Base-by-base conservation (phyloP, 2,113 vertebrate genomes). In the Alligator mississippiensis region DNA sequence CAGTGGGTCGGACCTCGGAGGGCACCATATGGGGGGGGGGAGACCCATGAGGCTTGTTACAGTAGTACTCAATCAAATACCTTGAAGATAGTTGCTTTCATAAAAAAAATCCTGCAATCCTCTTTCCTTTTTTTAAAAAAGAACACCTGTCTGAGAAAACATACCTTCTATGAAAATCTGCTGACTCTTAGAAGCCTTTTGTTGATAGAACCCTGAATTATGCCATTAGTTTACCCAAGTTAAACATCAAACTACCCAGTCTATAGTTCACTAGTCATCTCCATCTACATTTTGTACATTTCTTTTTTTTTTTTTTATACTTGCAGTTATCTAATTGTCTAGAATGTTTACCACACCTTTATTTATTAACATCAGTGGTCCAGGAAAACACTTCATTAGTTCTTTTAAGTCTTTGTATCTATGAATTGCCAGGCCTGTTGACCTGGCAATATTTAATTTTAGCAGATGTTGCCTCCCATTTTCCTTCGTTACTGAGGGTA, bases 201-300 rank as follows among this genome's bases (percentile, higher is more conserved):
- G 61, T 30, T 84, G 93, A 95, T 80, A 64, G 92, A 81, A 59
- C 92, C 85, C 89, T 88, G 78, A 80, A 89, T 30, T 25, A 25
- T 77, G 81, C 77, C 85, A 63, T 74, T 95, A 61, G 77, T 93
- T 92, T 84, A 80, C 76, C 82, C 1, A 62, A 83, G 88, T 92
- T 83, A 84, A 90, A 58, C 84, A 89, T 4, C 55, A 82, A 60
- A 24, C 58, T 84, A 90, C 79, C 85, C 84, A 89, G 57, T 74
- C 80, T 81, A 55, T 21, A 81, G 77, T 27, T 87, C 85, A 30
- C 82, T 58, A 14, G 55, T 47, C 1, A 0, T 80, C 78, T 3
- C 38, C 88, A 74, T 82, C 62, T n/a, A 47, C 6, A 2, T 89
- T 25, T 87, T 94, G 38, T 1, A 12, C 1, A 11, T 25, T 78